A percentile compares a stretch with the other conserved stretches of the same genome.
Conservation (phyloP, 2,113 vertebrate genomes). For the Toxotes chatareus region DNA sequence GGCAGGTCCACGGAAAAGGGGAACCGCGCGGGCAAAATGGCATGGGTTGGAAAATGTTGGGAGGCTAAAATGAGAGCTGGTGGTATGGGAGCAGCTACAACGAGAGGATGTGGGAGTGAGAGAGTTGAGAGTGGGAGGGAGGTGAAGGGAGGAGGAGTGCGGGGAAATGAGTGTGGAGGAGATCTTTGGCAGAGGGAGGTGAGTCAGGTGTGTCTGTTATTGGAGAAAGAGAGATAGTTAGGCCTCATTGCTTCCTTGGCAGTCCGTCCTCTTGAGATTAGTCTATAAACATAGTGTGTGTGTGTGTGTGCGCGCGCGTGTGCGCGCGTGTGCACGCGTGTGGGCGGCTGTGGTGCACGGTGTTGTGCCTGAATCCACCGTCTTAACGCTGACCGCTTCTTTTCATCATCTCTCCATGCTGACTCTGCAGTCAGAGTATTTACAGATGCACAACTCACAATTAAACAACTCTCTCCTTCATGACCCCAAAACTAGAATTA, state of each 20-base stretch:
- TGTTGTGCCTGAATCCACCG: background rate
- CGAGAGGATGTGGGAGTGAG: conserved; percentile 28
- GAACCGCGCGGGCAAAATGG: conserved; percentile 6
- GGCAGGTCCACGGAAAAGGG: background rate
- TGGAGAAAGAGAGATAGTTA: conserved; percentile 57
- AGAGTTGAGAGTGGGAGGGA: conserved; percentile 27
- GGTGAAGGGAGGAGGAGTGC: conserved; percentile 36
- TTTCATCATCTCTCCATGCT: conserved; percentile 11
- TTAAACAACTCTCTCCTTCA: conserved; percentile 71
- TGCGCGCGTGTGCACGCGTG: background rate
- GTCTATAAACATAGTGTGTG: conserved; percentile 45
- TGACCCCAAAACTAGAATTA: conserved; percentile 79
- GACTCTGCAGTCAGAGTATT: conserved; percentile 64
- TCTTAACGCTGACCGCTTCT: conserved; percentile 27
- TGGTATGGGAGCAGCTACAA: background rate
- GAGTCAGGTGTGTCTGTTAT: conserved; percentile 62
- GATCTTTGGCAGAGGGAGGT: conserved; percentile 45
- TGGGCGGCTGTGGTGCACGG: background rate
- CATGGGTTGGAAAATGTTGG: conserved; percentile 4
- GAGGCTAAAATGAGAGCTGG: conserved; percentile 3
- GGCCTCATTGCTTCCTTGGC: conserved; percentile 69
- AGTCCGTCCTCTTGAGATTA: conserved; percentile 56
- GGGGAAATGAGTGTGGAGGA: conserved; percentile 25
- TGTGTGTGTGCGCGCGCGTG: conserved; percentile 10
- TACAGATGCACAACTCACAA: conserved; percentile 72